Base-by-base conservation (phyloP, 1,140 invertebrate genomes). In the Atopsyche davidsoni region DNA sequence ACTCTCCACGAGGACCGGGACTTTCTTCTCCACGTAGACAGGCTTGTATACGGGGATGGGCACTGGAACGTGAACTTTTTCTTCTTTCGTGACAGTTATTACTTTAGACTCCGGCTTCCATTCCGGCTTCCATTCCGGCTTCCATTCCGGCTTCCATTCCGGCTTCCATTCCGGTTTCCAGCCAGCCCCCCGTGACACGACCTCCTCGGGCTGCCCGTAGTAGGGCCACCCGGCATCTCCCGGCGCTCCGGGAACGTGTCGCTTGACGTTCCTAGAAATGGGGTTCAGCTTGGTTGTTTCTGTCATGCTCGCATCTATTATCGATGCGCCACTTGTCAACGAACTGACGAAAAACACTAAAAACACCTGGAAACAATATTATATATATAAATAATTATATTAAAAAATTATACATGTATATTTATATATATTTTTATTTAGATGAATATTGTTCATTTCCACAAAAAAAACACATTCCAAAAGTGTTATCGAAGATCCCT, bases 21-120 rank as follows among this genome's bases (percentile, higher is more conserved):
- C 65, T 25, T 66, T 68, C 19, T 67, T 62, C 32, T 71, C 66
- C 1, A 72, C 57, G 39, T 68, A 69, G n/a, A 71, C 67, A 4
- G 70, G 70, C 4, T 68, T 59, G 44, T 70, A 69, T 2, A 72
- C 66, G 14, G 68, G 60, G 3, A 70, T 64, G 1, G 65, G 68
- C 55, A 57, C 1, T 48, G 34, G 2, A 55, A 61, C 1, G 60
- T 50, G 52, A 7, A 71, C 69, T 55, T 61, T 69, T 0, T 69
- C 39, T 41, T 23, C 19, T 21, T 41, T 41, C 3, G 21, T 41
- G 3, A 41, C 21, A 18, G 39, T 41, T 4, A 41, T 41, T 4
- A 14, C 19, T 21, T 41, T 41, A 7, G 39, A 4, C 7, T 9
- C 14, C 3, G 18, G 4, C 18, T 41, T 21, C 19, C 6, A 14